phyloP scores from a whole-genome alignment of 1,140 invertebrate genomes.

The Centruroides sculpturatus region DNA sequence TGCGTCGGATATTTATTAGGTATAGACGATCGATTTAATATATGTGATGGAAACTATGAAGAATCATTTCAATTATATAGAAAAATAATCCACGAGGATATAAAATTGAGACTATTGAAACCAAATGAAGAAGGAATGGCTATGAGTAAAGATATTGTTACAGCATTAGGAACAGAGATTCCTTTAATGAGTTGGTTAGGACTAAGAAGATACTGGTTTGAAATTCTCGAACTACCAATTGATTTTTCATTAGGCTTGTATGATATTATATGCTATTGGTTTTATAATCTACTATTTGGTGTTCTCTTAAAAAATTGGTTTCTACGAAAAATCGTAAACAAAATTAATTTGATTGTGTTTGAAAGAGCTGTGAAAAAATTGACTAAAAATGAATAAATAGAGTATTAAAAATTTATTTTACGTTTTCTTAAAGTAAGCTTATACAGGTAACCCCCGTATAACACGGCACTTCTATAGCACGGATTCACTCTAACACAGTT shows the following conservation, averaged over 20 bases:
- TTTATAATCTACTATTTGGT: background rate
- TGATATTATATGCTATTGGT: background rate
- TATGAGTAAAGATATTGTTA: conserved; percentile 3
- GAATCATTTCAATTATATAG: conserved; percentile 21
- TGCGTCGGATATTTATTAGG: conserved; percentile 64
- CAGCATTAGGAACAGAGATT: background rate
- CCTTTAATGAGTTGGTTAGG: background rate
- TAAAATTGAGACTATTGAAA: background rate
- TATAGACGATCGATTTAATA: conserved; percentile 55
- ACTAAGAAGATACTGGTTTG: background rate
- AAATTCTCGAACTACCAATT: background rate
- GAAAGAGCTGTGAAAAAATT: no score
- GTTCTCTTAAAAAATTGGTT: no score
- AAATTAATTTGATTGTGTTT: no score
- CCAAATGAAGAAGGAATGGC: background rate
- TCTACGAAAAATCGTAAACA: no score
- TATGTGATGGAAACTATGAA: conserved; percentile 35
- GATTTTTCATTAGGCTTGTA: background rate
- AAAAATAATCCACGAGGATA: background rate
- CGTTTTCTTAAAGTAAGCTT: no score
- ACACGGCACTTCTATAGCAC: no score
- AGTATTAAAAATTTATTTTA: no score
- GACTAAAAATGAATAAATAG: no score
- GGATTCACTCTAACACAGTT: no score
- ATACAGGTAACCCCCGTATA: no score